These are phyloP conservation scores for Monochamus saltuarius DNA, from an alignment of 1,140 invertebrate species.

Conservation along the genomic window DNA sequence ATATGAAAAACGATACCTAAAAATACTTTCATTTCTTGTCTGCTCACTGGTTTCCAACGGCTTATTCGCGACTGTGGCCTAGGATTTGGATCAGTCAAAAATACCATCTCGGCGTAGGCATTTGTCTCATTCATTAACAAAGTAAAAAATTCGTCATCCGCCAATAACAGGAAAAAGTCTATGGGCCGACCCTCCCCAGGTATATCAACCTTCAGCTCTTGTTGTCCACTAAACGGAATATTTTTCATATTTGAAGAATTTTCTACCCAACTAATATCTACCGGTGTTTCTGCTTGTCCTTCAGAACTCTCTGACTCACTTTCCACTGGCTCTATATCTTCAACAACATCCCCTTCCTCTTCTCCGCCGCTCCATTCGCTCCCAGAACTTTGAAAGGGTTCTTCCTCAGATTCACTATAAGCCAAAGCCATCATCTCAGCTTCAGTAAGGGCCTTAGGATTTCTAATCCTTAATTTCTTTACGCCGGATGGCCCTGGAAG, in stretches of 20 bases:
- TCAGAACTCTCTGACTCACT: too few species aligned
- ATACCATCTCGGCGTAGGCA: slow-evolving; percentile 1
- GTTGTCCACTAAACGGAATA: slow-evolving; percentile 12
- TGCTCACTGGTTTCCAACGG: not conserved
- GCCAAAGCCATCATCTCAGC: not conserved
- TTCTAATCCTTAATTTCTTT: not conserved
- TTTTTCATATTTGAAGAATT: slow-evolving; percentile 10
- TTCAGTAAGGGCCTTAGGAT: too few species aligned
- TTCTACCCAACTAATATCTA: too few species aligned
- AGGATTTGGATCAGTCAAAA: not conserved
- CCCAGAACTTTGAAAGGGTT: too few species aligned
- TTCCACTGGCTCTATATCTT: too few species aligned
- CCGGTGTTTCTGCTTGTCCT: too few species aligned
- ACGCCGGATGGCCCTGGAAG: too few species aligned
- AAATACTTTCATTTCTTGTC: slow-evolving; percentile 11
- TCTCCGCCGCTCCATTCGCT: too few species aligned
- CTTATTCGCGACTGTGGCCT: slow-evolving; percentile 11
- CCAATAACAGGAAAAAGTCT: slow-evolving; percentile 3
- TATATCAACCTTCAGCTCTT: slow-evolving; percentile 3
- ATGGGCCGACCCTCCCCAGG: slow-evolving; percentile 7
- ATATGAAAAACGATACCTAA: slow-evolving; percentile 5
- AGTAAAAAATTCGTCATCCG: slow-evolving; percentile 11
- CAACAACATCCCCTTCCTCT: too few species aligned
- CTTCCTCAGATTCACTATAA: not conserved
- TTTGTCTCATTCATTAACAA: slow-evolving; percentile 20